These are phyloP conservation scores for Neolamprologus sp. DNA, from an alignment of 2,113 vertebrate genomes.

Conservation along the genomic window DNA sequence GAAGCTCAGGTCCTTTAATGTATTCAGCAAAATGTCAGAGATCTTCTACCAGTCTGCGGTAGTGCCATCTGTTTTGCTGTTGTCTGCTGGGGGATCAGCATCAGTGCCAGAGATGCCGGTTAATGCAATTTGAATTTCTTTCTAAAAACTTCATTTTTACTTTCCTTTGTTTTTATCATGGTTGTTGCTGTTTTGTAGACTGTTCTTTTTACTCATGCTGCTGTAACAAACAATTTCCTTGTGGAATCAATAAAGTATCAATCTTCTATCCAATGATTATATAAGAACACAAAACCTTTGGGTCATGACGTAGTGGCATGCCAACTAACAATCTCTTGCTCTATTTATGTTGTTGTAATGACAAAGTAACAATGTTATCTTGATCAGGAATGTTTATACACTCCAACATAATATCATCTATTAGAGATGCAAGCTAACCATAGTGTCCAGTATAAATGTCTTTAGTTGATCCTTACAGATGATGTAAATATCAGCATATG, in stretches of 20 bases:
- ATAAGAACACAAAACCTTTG: neutral
- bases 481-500: neutral
- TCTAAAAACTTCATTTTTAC: neutral
- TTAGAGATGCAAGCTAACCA: neutral
- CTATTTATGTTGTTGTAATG: neutral
- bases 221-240: neutral
- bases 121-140: neutral
- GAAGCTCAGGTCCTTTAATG: neutral
- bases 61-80: neutral
- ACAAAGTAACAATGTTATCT: neutral
- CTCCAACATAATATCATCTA: neutral
- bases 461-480: neutral
- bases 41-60: neutral
- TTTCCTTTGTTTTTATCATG: neutral
- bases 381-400: neutral
- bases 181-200: neutral
- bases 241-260: neutral
- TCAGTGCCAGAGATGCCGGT: neutral
- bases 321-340: neutral
- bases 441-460: neutral
- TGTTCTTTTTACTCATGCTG: neutral
- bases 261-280: neutral
- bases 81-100: neutral
- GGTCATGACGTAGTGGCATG: neutral
- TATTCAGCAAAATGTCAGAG: neutral